Conservation (phyloP, 2,797 vertebrate genomes). For the Vespertilio murinus region DNA sequence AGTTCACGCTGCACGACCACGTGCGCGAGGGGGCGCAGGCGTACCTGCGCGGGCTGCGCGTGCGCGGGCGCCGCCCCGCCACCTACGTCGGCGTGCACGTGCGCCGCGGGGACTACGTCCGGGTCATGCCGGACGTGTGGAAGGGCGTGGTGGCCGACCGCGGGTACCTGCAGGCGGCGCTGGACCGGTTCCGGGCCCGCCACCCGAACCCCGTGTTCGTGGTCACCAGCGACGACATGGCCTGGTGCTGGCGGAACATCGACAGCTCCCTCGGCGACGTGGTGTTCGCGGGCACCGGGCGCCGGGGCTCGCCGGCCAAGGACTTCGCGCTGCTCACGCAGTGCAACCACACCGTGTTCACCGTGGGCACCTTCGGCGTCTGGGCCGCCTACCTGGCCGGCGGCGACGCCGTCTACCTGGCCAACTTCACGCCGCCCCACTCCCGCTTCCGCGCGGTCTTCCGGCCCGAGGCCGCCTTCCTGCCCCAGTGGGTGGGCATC, state of each 20-base stretch:
- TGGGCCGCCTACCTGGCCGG: conserved; percentile 79
- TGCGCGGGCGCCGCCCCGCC: too few species aligned
- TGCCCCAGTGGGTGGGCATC: conserved; percentile 80
- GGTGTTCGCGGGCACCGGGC: conserved; percentile 74
- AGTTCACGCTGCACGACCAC: conserved; percentile 70
- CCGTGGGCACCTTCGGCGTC: conserved; percentile 81
- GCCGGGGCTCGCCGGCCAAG: conserved; percentile 54
- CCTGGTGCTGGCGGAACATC: conserved; percentile 79
- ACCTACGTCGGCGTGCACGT: conserved; percentile 78
- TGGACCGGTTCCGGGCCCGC: conserved; percentile 77
- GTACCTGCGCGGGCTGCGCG: too few species aligned
- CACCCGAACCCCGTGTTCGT: conserved; percentile 73
- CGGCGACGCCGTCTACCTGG: conserved; percentile 74
- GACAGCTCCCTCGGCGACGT: conserved; percentile 72
- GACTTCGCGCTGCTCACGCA: conserved; percentile 79
- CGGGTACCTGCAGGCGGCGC: conserved; percentile 75
- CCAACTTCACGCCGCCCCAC: conserved; percentile 80
- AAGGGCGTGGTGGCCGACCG: conserved; percentile 81
- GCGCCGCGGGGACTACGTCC: conserved; percentile 81
- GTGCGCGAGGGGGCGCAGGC: conserved; percentile 61
- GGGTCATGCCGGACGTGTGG: conserved; percentile 73
- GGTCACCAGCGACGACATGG: conserved; percentile 79
- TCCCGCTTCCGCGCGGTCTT: conserved; percentile 80
- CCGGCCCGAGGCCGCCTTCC: conserved; percentile 78
- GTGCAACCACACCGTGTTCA: conserved; percentile 83